Evolutionary conservation across 2,113 vertebrate genomes (phyloP).

Genomic region (Halcyon malimbica): DNA sequence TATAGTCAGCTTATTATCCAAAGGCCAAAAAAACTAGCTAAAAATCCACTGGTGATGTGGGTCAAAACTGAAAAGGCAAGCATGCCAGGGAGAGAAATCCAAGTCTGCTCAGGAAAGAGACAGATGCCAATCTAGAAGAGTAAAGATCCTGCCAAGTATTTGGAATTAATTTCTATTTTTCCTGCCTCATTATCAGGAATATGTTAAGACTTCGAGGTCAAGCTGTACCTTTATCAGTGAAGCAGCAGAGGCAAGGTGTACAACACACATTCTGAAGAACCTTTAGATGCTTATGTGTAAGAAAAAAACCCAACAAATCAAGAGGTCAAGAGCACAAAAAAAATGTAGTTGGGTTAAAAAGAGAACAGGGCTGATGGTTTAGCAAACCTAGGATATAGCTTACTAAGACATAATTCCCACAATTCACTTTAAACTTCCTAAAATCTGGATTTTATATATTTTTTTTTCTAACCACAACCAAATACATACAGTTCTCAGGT

Average conservation of each 20-base stretch:
- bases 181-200: neutral
- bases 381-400: neutral
- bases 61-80: neutral
- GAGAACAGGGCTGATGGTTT: neutral
- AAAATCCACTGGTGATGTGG: neutral
- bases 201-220: slow-evolving; percentile 4
- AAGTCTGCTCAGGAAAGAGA: neutral
- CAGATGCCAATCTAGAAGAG: neutral
- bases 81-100: neutral
- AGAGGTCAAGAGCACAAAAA: neutral
- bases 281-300: neutral
- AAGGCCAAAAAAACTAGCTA: neutral
- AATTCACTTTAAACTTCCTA: neutral
- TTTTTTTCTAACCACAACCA: neutral
- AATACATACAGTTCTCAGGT: neutral
- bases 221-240: neutral
- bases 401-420: neutral
- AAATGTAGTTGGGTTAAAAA: neutral
- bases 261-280: neutral
- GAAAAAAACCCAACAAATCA: neutral
- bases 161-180: neutral
- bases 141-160: neutral
- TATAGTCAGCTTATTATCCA: neutral
- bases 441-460: neutral
- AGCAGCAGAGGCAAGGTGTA: neutral